Evolutionary conservation across 2,113 vertebrate genomes (phyloP).

Genomic region (Mesocricetus auratus): DNA sequence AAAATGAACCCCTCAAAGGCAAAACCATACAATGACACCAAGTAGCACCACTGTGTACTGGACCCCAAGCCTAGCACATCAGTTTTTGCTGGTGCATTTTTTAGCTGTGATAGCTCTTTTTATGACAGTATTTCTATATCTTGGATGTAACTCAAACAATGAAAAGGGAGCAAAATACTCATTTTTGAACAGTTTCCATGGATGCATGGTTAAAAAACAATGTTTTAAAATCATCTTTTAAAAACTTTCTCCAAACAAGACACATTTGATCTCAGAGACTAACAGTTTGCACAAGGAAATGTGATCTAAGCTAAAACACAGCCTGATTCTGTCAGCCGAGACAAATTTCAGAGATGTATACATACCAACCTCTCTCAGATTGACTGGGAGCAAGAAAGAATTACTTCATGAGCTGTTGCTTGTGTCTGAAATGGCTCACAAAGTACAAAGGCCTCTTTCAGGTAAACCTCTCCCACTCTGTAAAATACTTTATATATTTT

Average conservation of each 20-base stretch:
- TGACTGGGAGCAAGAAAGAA: background rate
- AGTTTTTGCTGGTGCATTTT: background rate
- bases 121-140: background rate
- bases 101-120: background rate
- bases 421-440: background rate
- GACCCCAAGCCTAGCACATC: background rate
- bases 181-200: conserved; percentile 32
- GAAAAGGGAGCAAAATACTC: background rate
- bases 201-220: background rate
- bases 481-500: background rate
- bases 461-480: background rate
- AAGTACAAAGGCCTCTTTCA: background rate
- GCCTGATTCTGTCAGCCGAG: background rate
- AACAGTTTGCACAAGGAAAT: background rate
- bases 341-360: background rate
- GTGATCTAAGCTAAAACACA: background rate
- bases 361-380: background rate
- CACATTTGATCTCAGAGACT: background rate
- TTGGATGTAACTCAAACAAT: background rate
- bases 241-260: conserved; percentile 51
- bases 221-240: conserved; percentile 23
- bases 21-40: conserved; percentile 39
- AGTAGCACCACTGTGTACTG: background rate
- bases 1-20: conserved; percentile 42
- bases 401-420: fast-evolving